Base-by-base conservation (phyloP, 2,888 invertebrate species). In the Amphiduros pacificus region DNA sequence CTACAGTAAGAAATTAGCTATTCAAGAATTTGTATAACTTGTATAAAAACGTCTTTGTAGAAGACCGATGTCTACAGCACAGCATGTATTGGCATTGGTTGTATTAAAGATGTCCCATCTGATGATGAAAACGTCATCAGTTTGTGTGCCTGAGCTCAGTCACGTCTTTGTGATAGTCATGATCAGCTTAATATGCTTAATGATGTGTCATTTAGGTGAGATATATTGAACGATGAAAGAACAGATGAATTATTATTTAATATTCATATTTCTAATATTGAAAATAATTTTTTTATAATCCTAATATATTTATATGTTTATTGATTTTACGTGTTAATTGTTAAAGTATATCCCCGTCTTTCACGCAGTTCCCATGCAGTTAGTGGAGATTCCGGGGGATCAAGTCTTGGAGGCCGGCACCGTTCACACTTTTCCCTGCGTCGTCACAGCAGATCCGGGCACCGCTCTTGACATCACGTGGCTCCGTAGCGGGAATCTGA, bases 391-490 rank as follows among this genome's bases (percentile, higher is more conserved):
- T 14, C 64, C 64, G 3, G 28, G 24, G n/a, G 61, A 64, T 40
- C 49, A 58, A 32, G 26, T 44, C 36, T 54, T 64, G 22, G n/a
- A 31, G 3, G 52, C 52, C 9, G 49, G 44, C n/a, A 22, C 40
- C 26, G 27, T 49, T 9, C 32, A 61, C 26, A 49, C 22, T 14
- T 64, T 65, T 44, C 44, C 14, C 3, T 65, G 65, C 53, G 53
- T 31, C 3, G 56, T 44, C 40, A 49, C 55, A 48, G 32, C 65
- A 4, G 65, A 65, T 50, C 60, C 62, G 0, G 55, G 60, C 24
- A 52, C 60, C n/a, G 60, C 60, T 5, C 40, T 65, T n/a, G 29
- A 26, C 24, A 26, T 62, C n/a, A 29, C 26, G 14, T 65, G 65
- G 65, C 28, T 29, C 5, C 54, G 57, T 1, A 57, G 60, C 6